A percentile compares a stretch with the other conserved stretches of the same genome.
Conservation (phyloP, 2,113 vertebrate species). For the Epinephelus cyanopodus region DNA sequence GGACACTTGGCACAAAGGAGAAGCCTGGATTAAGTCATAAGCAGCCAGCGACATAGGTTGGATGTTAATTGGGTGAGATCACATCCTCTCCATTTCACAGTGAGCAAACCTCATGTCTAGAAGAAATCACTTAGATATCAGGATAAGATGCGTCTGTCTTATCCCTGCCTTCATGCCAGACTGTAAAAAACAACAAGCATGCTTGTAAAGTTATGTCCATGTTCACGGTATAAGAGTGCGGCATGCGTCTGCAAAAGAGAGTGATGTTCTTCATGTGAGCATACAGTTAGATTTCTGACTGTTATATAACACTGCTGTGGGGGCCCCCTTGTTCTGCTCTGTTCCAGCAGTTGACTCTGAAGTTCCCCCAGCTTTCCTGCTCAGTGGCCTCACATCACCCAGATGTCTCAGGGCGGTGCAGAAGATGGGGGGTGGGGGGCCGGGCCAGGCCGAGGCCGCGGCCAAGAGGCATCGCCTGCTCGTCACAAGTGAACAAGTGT, state of each 20-base stretch:
- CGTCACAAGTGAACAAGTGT: conserved; percentile 82
- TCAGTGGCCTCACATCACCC: conserved; percentile 67
- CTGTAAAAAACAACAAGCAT: conserved; percentile 18
- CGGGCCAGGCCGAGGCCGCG: conserved; percentile 53
- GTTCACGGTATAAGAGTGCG: conserved; percentile 44
- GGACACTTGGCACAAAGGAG: conserved; percentile 72
- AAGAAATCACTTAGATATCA: conserved; percentile 63
- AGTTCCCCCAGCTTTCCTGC: conserved; percentile 69
- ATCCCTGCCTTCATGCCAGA: conserved; percentile 5
- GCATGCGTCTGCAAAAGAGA: conserved; percentile 54
- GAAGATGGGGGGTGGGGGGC: conserved; percentile 29
- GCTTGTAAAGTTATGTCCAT: conserved; percentile 25
- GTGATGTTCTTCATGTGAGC: conserved; percentile 57
- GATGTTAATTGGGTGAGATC: conserved; percentile 90
- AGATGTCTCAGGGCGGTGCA: conserved; percentile 67
- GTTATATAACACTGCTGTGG: conserved; percentile 71
- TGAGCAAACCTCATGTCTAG: conserved; percentile 78
- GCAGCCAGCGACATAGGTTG: conserved; percentile 84
- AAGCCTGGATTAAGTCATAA: conserved; percentile 85
- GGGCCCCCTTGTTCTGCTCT: conserved; percentile 68
- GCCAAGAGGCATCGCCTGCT: conserved; percentile 72
- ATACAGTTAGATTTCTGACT: conserved; percentile 43
- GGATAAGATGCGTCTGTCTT: conserved; percentile 37
- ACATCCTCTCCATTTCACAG: conserved; percentile 87
- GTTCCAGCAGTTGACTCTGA: conserved; percentile 67